Conservation (phyloP, 2,888 invertebrate species). For the Muschampia plurimacula region DNA sequence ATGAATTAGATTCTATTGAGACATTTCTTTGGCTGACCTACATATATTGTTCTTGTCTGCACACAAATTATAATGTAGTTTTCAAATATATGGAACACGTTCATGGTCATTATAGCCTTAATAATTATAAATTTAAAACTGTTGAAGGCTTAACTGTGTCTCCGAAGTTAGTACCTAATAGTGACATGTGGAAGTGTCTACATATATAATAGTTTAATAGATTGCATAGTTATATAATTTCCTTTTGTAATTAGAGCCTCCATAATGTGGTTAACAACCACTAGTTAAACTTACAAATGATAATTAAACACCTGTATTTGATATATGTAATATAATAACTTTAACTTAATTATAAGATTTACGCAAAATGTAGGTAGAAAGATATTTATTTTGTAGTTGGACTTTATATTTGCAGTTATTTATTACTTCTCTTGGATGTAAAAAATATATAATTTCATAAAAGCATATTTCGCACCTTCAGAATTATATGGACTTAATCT, state of each 20-base stretch:
- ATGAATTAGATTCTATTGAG: slow-evolving; percentile 14
- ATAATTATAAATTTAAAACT: slow-evolving; percentile 15
- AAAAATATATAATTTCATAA: too few species aligned
- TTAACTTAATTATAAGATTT: too few species aligned
- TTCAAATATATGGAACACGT: slow-evolving; percentile 11
- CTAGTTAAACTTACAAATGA: not conserved
- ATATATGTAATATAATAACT: not conserved
- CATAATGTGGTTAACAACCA: not conserved
- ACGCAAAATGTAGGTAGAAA: too few species aligned
- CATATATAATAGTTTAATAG: too few species aligned
- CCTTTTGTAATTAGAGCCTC: not conserved
- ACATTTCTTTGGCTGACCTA: not conserved
- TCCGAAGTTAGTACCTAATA: slow-evolving; percentile 5
- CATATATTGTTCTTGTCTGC: slow-evolving; percentile 13
- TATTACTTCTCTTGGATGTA: too few species aligned
- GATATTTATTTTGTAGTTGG: too few species aligned
- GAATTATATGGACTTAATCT: too few species aligned
- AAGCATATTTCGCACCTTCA: too few species aligned
- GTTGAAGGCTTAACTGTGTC: not conserved
- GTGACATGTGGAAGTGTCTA: not conserved
- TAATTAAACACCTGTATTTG: not conserved
- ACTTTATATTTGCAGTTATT: too few species aligned
- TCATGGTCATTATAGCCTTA: slow-evolving; percentile 16
- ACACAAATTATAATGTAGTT: slow-evolving; percentile 28
- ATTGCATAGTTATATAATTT: not conserved